Conservation (phyloP, 2,888 invertebrate genomes). For the Tenthredo livida region DNA sequence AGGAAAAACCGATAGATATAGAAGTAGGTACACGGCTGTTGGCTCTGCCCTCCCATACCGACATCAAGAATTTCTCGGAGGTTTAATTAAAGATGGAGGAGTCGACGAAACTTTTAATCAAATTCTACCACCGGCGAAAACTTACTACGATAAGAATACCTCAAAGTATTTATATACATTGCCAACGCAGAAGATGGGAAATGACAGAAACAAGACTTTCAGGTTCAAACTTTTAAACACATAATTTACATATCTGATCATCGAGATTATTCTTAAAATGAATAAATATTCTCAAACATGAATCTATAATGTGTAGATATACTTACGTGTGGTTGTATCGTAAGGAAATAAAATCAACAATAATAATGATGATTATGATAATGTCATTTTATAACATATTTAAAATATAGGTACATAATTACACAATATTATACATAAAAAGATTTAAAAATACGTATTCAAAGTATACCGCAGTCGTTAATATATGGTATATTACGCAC, state of each 20-base stretch:
- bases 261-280: background rate
- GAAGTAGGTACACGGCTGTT: slow-evolving; percentile 4
- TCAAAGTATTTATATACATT: slow-evolving; percentile 25
- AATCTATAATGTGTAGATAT: too few species aligned
- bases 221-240: background rate
- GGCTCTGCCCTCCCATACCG: background rate
- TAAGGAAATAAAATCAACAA: background rate
- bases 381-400: background rate
- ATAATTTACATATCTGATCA: slow-evolving; percentile 1
- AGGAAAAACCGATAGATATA: background rate
- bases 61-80: slow-evolving; percentile 24
- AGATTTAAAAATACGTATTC: background rate
- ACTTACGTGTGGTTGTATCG: background rate
- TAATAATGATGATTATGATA: background rate
- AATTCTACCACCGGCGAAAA: slow-evolving; percentile 44
- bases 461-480: background rate
- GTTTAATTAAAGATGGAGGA: slow-evolving; percentile 49
- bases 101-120: slow-evolving; percentile 47
- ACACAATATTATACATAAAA: background rate
- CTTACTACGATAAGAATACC: slow-evolving; percentile 38
- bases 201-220: background rate
- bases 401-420: too few species aligned
- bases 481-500: background rate
- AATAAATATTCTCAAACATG: background rate
- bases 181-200: slow-evolving; percentile 1